Evolutionary conservation across 2,888 invertebrate species (phyloP).

Genomic region (Conistra vaccinii): DNA sequence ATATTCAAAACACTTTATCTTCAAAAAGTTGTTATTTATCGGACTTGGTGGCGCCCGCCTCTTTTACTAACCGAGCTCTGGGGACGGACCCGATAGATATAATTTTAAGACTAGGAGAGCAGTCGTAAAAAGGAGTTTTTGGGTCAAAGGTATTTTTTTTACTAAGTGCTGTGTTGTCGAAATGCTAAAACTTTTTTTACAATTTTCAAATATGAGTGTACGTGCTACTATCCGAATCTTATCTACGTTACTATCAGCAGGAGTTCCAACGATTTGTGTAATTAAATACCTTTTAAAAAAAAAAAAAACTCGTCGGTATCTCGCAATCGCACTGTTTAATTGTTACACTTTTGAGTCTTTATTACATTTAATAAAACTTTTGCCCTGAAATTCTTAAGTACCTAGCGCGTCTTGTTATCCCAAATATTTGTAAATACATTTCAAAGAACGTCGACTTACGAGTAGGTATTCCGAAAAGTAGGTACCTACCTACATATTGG

Average conservation of each 20-base stretch:
- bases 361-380: too few relatives aligned
- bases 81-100: slow-evolving; percentile 13
- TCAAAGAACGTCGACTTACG: too few relatives aligned
- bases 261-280: not conserved
- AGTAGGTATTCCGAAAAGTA: too few relatives aligned
- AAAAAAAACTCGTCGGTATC: too few relatives aligned
- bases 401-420: too few relatives aligned
- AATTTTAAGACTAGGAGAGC: slow-evolving; percentile 13
- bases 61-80: slow-evolving; percentile 16
- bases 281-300: not conserved
- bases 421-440: too few relatives aligned
- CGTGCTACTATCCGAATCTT: too few relatives aligned
- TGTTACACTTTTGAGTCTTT: too few relatives aligned
- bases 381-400: too few relatives aligned
- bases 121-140: slow-evolving; percentile 9
- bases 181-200: not conserved
- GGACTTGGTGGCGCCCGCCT: slow-evolving; percentile 15
- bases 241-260: too few relatives aligned
- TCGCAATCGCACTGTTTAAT: too few relatives aligned
- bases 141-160: not conserved
- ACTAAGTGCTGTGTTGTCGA: not conserved
- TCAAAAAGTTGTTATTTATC: slow-evolving; percentile 29
- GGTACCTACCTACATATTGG: not conserved
- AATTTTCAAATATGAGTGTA: not conserved
- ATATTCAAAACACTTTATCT: not conserved